Evolutionary conservation across 2,797 vertebrate species (phyloP).

Genomic region (Acanthiza pusilla): DNA sequence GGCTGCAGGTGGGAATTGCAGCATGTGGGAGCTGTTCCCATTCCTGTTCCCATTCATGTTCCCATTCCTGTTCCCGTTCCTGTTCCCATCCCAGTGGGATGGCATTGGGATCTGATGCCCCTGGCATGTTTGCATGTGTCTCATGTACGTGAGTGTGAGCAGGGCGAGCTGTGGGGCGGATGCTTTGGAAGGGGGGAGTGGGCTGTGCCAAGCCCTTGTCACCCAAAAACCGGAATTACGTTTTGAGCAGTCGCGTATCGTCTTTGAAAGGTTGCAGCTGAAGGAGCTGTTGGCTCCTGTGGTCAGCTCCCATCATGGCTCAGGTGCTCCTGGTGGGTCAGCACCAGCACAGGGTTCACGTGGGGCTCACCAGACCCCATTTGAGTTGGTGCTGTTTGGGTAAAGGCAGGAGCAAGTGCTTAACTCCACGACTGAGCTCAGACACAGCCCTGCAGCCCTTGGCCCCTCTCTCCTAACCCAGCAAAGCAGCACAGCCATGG

Average conservation of each 20-base stretch:
- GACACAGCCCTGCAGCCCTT: neutral
- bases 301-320: neutral
- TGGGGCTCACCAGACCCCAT: neutral
- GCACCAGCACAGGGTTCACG: neutral
- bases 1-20: neutral
- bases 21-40: neutral
- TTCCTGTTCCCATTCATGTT: neutral
- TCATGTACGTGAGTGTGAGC: fast-evolving
- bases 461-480: neutral
- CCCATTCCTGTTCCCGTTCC: neutral
- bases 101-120: neutral
- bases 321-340: neutral
- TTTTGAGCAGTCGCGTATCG: neutral
- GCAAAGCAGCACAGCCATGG: fast-evolving
- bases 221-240: neutral
- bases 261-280: neutral
- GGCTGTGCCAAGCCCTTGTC: neutral
- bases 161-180: fast-evolving
- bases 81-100: neutral
- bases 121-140: neutral
- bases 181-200: neutral
- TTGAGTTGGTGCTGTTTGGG: neutral
- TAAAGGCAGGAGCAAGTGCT: neutral
- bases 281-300: neutral
- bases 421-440: neutral